Evolutionary conservation across 2,797 vertebrate species (phyloP).

Genomic region (Sebastiscus tertius): DNA sequence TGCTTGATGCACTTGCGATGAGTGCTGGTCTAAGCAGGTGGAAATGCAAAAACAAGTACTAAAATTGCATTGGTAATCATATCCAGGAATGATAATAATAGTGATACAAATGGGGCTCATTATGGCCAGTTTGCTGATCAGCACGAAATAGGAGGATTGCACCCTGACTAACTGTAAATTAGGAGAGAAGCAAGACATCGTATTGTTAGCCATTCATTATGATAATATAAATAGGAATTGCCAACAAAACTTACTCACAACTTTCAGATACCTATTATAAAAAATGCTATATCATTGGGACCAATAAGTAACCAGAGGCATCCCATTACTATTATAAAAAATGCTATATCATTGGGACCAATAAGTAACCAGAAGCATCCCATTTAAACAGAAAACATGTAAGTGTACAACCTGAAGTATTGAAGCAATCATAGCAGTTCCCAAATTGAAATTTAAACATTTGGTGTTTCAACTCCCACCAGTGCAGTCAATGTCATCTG

Average conservation of each 20-base stretch:
- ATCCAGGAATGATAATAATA: conserved; percentile 6
- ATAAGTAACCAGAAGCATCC: no score
- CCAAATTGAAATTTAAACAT: neutral
- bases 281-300: no score
- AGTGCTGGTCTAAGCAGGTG: conserved; percentile 1
- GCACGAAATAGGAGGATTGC: neutral
- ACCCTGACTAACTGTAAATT: neutral
- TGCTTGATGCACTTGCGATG: neutral
- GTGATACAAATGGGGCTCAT: conserved; percentile 26
- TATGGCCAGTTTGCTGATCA: conserved; percentile 22
- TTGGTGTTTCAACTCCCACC: neutral
- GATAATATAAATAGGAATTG: neutral
- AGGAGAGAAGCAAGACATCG: neutral
- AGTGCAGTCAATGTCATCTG: neutral
- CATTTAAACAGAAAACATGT: neutral
- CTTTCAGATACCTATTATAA: neutral
- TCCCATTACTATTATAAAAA: neutral
- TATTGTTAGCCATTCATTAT: neutral
- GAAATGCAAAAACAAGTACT: neutral
- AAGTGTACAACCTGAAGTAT: neutral
- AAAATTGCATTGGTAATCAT: conserved; percentile 29
- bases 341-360: no score
- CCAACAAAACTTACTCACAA: neutral
- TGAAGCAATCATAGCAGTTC: neutral
- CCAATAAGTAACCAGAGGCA: no score